Evolutionary conservation across 1,140 invertebrate genomes (phyloP).

Genomic region (Pseudomyrmex pallidus): DNA sequence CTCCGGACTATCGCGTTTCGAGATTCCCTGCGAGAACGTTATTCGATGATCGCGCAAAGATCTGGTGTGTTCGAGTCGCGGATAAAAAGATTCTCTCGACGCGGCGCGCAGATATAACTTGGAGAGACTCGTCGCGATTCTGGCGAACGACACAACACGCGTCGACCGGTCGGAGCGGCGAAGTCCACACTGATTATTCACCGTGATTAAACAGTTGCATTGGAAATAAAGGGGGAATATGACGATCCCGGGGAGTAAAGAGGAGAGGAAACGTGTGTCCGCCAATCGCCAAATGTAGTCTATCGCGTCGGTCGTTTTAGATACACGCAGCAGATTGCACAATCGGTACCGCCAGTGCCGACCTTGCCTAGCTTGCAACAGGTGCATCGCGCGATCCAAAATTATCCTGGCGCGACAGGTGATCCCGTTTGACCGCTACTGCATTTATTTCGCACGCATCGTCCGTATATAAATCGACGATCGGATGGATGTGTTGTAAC

Average conservation of each 20-base stretch:
- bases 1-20: too few species aligned
- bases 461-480: slow-evolving; percentile 12
- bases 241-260: neutral
- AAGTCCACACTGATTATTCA: slow-evolving; percentile 42
- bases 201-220: slow-evolving; percentile 31
- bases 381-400: slow-evolving; percentile 65
- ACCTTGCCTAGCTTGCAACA: slow-evolving; percentile 61
- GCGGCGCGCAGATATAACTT: neutral
- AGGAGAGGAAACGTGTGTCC: neutral
- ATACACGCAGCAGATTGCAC: slow-evolving; percentile 7
- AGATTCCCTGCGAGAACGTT: too few species aligned
- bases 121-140: neutral
- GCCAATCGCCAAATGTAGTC: slow-evolving; percentile 27
- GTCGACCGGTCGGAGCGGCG: slow-evolving; percentile 3
- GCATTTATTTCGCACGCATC: slow-evolving; percentile 7
- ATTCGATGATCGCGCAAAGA: too few species aligned
- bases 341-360: slow-evolving; percentile 29
- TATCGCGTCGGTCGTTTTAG: slow-evolving; percentile 43
- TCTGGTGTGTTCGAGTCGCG: too few species aligned
- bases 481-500: neutral
- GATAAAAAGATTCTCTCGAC: too few species aligned
- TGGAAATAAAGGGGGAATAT: too few species aligned
- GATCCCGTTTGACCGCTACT: slow-evolving; percentile 36
- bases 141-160: neutral
- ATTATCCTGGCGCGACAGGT: slow-evolving; percentile 40